Evolutionary conservation across 2,113 vertebrate species (phyloP).

Genomic region (Tragulus kanchil): DNA sequence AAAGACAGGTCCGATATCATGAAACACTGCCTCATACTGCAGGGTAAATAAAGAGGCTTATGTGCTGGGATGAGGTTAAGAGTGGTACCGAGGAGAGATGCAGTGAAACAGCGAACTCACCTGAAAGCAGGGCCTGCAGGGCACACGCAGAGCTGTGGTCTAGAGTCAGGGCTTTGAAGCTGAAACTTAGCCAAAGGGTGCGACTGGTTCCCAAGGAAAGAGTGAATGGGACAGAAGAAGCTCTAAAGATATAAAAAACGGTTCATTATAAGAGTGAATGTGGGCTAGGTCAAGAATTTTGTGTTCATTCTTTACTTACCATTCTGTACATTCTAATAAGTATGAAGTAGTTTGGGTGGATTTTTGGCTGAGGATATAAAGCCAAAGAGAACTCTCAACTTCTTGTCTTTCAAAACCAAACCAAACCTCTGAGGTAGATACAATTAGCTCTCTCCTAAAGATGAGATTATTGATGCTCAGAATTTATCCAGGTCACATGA

Average conservation of each 20-base stretch:
- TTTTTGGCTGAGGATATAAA: not conserved
- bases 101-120: not conserved
- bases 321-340: not conserved
- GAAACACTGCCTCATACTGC: not conserved
- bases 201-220: not conserved
- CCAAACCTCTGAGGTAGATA: not conserved
- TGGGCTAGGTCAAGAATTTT: no score
- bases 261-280: not conserved
- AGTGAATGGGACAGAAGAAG: not conserved
- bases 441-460: not conserved
- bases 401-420: not conserved
- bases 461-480: not conserved
- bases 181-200: not conserved
- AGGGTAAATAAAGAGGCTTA: not conserved
- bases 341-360: not conserved
- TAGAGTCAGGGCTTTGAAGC: not conserved
- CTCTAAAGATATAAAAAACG: not conserved
- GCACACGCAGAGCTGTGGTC: rapidly evolving
- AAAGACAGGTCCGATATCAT: not conserved
- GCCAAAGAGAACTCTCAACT: not conserved
- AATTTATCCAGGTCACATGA: not conserved
- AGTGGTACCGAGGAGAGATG: not conserved
- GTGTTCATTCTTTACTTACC: not conserved
- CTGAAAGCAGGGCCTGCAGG: no score
- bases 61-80: not conserved